These are phyloP conservation scores for Ginglymostoma cirratum DNA, from an alignment of 2,113 vertebrate species.

Conservation along the genomic window DNA sequence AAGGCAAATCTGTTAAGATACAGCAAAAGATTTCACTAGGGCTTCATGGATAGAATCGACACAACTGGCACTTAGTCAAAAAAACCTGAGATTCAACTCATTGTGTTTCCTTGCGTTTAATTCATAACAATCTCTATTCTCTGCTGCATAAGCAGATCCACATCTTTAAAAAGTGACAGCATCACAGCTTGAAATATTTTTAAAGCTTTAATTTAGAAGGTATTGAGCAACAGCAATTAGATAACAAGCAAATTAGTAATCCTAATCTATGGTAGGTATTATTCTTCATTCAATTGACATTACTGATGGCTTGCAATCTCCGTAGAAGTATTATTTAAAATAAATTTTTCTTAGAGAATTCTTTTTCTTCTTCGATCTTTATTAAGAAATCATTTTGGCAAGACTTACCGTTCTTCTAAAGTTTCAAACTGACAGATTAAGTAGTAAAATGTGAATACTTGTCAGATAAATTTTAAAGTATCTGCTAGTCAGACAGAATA, in stretches of 20 bases:
- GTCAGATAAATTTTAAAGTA: neutral
- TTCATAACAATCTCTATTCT: neutral
- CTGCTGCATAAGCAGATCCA: neutral
- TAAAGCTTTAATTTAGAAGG: neutral
- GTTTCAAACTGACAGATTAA: constrained; percentile 6
- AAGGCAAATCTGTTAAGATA: too few relatives aligned
- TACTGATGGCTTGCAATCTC: neutral
- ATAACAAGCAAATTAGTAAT: neutral
- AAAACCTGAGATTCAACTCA: too few relatives aligned
- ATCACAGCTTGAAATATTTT: neutral
- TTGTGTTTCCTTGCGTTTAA: neutral
- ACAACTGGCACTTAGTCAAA: too few relatives aligned
- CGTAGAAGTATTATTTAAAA: neutral
- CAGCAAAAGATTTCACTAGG: too few relatives aligned
- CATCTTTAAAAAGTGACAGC: neutral
- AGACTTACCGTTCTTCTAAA: neutral
- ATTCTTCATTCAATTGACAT: neutral
- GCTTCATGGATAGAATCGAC: too few relatives aligned
- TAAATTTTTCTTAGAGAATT: neutral
- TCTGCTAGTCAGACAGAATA: neutral
- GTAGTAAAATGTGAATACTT: neutral
- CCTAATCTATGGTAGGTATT: neutral
- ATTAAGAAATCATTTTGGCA: neutral
- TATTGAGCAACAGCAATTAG: neutral
- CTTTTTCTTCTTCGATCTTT: neutral